Evolutionary conservation across 2,888 invertebrate genomes (phyloP), one percentile per base, ranked within the genome.

Genomic region (Microdon myrmicae): DNA sequence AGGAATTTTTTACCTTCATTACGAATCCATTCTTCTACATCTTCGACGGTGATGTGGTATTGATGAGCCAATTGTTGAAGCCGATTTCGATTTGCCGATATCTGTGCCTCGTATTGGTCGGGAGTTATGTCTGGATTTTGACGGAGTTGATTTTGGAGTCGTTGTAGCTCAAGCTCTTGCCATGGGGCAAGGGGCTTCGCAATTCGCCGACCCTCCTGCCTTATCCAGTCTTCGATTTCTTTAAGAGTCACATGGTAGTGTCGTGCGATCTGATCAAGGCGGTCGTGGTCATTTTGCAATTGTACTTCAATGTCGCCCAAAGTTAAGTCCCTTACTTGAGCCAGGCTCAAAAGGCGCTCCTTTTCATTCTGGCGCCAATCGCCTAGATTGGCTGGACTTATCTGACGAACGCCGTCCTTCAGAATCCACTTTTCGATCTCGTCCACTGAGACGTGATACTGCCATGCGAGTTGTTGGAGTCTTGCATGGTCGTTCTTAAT

Each of bases 171-270:
- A 1, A 69, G 35, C 10, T 68, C 68, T 28, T 76, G 76, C 76
- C 76, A 76, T 0, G 56, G 70, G 66, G n/a, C 64, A 1, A 69
- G 68, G 2, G 76, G 68, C 20, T 74, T 71, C 2, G 78, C 67
- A 2, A 74, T 70, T 0, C 77, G 74, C 17, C 71, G 69, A 2
- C 74, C 55, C 43, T 78, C 78, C 0, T 70, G 67, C 5, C 75
- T 61, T 70, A 78, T 76, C 77, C 77, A 78, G 20, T 75, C 72
- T 19, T 78, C 76, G 10, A 78, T 77, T 47, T 78, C 78, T 56
- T 77, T 75, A 1, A 77, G 72, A 0, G 77, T 75, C 0, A 75
- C 74, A 35, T 78, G 78, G 29, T 77, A 75, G 39, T 75, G 75
- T 69, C 73, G 73, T 17, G 77, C 75, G 60, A 76, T 71, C 4